Evolutionary conservation across 2,113 vertebrate genomes (phyloP), one percentile per base, ranked within the genome.

Genomic region (Sphaerodactylus townsendi): DNA sequence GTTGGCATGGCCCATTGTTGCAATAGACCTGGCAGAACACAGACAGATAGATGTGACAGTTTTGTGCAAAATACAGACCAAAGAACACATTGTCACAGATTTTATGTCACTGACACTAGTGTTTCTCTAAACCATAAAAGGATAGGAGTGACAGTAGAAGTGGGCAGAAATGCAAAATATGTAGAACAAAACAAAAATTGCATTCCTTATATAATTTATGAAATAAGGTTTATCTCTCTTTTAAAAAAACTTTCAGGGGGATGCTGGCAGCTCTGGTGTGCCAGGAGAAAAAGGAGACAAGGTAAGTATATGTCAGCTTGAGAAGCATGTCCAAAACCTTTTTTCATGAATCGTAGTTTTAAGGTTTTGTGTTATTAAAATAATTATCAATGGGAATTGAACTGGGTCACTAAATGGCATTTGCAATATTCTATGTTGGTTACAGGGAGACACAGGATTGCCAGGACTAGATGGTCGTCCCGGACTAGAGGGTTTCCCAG

Each of bases 401-500:
- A 59, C 11, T 71, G 35, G 35, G 30, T 44, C 33, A 9, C n/a
- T 44, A 13, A 76, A 19, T 35, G 21, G n/a, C 15, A 41, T 69
- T 48, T 23, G 48, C 53, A 53, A 21, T 59, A 37, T 46, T 70
- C 56, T 6, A 15, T 73, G 13, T 37, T 19, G 4, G 0, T n/a
- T 85, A 10, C 83, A 97, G 96, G 96, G 96, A 79, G 93, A 95
- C 3, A 80, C 92, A 0, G 91, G 98, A 78, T 1, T 83, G 44
- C 87, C 90, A 0, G 94, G 98, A 0, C 72, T 85, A 80, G 97
- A 97, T 0, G 98, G 98, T 2, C 97, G 92, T 9, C 96, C 97
- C 0, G 98, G 98, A 9, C 85, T 97, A 90, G 97, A 97, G 2
- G 98, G 98, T 11, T 95, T 96, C 44, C 95, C 96, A 0, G 98